Percentiles rank a stretch among this genome's conserved stretches.
Evolutionary conservation across 2,797 vertebrate species (phyloP).

Genomic region (Chelon labrosus): DNA sequence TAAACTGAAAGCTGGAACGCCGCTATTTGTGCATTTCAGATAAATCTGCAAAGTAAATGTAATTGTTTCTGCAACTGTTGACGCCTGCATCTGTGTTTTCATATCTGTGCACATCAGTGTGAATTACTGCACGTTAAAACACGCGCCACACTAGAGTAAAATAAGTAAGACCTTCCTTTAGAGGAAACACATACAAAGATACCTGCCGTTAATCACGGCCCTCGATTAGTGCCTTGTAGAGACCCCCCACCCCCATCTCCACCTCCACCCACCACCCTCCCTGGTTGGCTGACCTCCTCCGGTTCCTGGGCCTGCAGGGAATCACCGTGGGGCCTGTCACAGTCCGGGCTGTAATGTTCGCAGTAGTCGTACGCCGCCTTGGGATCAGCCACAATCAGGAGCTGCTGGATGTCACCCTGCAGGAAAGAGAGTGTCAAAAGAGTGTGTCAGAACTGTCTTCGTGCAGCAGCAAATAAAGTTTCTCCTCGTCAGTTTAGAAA

Average conservation of each 20-base stretch:
- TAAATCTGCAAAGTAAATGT: too few relatives aligned
- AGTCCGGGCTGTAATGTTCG: slow-evolving; percentile 97
- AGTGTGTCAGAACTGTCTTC: not conserved
- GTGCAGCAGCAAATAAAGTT: not conserved
- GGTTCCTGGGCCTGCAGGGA: slow-evolving; percentile 94
- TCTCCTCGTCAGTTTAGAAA: not conserved
- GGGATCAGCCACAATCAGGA: slow-evolving; percentile 92
- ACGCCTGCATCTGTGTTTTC: not conserved
- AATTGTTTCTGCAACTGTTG: too few relatives aligned
- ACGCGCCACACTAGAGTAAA: too few relatives aligned
- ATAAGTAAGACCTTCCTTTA: too few relatives aligned
- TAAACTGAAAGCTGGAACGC: not conserved
- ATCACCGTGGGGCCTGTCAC: slow-evolving; percentile 89
- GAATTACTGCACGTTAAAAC: too few relatives aligned
- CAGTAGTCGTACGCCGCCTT: slow-evolving; percentile 97
- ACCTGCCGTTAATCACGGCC: slow-evolving; percentile 10
- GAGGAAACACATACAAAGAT: slow-evolving; percentile 67
- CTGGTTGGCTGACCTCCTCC: slow-evolving; percentile 85
- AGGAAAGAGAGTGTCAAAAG: slow-evolving; percentile 25
- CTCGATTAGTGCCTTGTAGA: slow-evolving; percentile 6
- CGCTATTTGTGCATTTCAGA: not conserved
- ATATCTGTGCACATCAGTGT: not conserved
- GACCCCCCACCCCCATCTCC: too few relatives aligned
- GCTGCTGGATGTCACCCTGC: slow-evolving; percentile 98
- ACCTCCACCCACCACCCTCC: slow-evolving; percentile 19